Evolutionary conservation across 2,797 vertebrate species (phyloP).

Genomic region (Tokudaia muenninki): DNA sequence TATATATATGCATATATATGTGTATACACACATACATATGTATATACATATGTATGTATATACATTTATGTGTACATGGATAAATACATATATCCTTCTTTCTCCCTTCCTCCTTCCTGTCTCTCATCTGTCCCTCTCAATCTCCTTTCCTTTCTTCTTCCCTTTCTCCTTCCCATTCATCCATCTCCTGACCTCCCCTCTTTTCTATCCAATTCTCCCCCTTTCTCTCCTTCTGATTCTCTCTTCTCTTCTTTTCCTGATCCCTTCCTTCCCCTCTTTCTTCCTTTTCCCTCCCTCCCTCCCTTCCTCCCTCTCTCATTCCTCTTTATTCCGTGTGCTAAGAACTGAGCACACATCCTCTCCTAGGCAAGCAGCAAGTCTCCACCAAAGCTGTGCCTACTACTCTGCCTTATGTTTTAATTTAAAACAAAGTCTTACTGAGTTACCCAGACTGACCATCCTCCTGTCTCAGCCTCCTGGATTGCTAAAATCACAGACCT

Average conservation of each 20-base stretch:
- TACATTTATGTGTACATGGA: not conserved
- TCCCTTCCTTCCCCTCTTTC: fast-evolving
- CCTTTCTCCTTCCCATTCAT: not conserved
- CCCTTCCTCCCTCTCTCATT: not conserved
- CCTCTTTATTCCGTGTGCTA: not conserved
- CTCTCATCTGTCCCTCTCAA: too few relatives aligned
- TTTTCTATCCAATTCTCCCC: fast-evolving
- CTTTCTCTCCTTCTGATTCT: too few relatives aligned
- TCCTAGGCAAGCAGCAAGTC: not conserved
- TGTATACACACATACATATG: not conserved
- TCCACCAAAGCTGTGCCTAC: not conserved
- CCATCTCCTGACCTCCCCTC: too few relatives aligned
- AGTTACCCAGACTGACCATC: not conserved
- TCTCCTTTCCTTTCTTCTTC: not conserved
- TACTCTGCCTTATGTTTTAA: not conserved
- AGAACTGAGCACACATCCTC: not conserved
- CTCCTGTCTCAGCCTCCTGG: not conserved
- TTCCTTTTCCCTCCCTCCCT: fast-evolving
- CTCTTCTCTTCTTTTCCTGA: fast-evolving
- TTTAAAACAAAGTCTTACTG: not conserved
- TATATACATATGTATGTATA: too few relatives aligned
- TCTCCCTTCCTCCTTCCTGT: not conserved
- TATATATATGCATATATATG: not conserved
- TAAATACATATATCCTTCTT: not conserved
- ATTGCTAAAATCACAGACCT: not conserved